phyloP scores from a whole-genome alignment of 2,113 vertebrate genomes.

The Eclectus roratus region DNA sequence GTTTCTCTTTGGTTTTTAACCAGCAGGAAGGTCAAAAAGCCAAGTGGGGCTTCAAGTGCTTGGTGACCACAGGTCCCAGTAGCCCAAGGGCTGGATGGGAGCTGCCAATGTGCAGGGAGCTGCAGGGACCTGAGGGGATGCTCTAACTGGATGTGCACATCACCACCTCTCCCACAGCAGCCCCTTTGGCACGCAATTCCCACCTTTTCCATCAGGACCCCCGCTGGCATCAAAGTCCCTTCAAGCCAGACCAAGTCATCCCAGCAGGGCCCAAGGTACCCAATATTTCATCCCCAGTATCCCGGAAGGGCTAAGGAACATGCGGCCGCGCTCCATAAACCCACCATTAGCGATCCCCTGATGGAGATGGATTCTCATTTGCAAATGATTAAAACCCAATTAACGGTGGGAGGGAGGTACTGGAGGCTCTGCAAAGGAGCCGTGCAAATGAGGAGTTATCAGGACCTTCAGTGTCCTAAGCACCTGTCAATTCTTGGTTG shows the following conservation, averaged over 20 bases:
- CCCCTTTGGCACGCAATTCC: background rate
- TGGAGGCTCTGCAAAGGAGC: constrained; percentile 28
- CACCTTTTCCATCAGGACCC: background rate
- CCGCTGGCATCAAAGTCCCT: background rate
- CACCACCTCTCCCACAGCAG: background rate
- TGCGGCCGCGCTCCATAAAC: constrained; percentile 48
- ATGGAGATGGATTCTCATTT: constrained; percentile 68
- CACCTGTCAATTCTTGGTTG: constrained; percentile 73
- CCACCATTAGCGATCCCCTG: constrained; percentile 40
- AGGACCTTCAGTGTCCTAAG: constrained; percentile 63
- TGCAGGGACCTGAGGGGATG: background rate
- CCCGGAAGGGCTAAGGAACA: background rate
- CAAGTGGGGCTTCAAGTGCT: background rate
- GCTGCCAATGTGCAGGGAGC: background rate
- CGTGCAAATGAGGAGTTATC: constrained; percentile 56
- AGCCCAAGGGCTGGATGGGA: background rate
- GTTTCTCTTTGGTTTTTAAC: background rate
- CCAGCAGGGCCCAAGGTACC: background rate
- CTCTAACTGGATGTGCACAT: too few relatives aligned
- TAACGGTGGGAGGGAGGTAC: constrained; percentile 60
- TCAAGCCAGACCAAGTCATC: background rate
- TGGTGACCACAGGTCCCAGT: background rate
- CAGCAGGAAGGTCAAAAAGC: background rate
- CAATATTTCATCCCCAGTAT: constrained; percentile 5
- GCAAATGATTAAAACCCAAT: constrained; percentile 67